These are phyloP conservation scores for Paguma larvata DNA, from an alignment of 2,797 vertebrate species.

Conservation along the genomic window DNA sequence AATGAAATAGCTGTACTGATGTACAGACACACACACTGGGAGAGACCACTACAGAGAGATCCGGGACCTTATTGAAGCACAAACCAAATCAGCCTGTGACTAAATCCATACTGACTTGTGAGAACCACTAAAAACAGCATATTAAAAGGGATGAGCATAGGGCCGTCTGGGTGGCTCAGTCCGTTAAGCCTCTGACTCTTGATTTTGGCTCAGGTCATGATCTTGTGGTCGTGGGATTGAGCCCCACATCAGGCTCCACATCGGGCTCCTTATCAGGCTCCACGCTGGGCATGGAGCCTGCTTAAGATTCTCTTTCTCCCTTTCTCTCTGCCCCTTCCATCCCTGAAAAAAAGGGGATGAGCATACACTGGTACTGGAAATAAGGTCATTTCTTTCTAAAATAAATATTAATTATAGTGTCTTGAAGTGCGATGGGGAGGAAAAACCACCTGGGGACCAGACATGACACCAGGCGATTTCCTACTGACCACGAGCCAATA, in stretches of 20 bases:
- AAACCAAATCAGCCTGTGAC: slow-evolving; percentile 37
- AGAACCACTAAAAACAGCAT: background rate
- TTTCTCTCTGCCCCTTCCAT: too few species aligned
- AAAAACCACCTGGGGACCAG: background rate
- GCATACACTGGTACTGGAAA: slow-evolving; percentile 15
- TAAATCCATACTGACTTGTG: slow-evolving; percentile 4
- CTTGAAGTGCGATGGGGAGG: background rate
- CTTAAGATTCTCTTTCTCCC: too few species aligned
- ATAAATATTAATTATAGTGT: slow-evolving; percentile 36
- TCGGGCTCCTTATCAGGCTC: too few species aligned
- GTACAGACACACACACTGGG: background rate
- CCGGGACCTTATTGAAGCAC: background rate
- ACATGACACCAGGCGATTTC: slow-evolving; percentile 5
- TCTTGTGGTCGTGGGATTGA: too few species aligned
- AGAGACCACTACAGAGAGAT: slow-evolving; percentile 34
- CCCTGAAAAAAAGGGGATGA: background rate
- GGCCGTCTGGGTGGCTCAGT: too few species aligned
- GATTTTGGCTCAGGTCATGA: too few species aligned
- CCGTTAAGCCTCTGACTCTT: too few species aligned
- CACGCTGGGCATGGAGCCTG: too few species aligned
- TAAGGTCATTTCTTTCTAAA: background rate
- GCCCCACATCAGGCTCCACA: too few species aligned
- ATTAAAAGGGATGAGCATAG: slow-evolving; percentile 19
- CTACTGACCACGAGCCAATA: background rate
- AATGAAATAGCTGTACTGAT: background rate